Conservation (phyloP, 2,113 vertebrate species). For the Sorex araneus region DNA sequence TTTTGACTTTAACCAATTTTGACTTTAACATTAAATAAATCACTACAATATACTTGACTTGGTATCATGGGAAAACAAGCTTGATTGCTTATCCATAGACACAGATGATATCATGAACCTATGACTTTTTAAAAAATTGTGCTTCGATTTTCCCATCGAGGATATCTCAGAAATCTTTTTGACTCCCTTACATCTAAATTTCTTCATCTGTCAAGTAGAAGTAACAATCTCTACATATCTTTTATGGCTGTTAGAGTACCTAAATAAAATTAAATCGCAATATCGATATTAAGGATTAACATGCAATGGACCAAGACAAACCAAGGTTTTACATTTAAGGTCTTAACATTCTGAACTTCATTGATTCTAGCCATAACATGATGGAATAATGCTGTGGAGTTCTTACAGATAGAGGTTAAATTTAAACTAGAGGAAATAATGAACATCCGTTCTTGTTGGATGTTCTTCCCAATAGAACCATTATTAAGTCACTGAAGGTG, state of each 20-base stretch:
- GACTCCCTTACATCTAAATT: not conserved
- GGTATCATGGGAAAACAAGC: not conserved
- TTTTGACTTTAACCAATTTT: not conserved
- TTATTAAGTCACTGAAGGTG: not conserved
- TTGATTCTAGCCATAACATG: not conserved
- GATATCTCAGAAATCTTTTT: not conserved
- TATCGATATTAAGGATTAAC: not conserved
- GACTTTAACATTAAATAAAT: slow-evolving; percentile 15
- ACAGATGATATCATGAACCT: not conserved
- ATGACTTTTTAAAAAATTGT: not conserved
- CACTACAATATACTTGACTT: slow-evolving; percentile 32
- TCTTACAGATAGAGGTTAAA: not conserved
- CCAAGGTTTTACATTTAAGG: not conserved
- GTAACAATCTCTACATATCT: not conserved
- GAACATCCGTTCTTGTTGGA: not conserved
- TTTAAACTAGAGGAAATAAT: not conserved
- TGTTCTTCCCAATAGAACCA: not conserved
- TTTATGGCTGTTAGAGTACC: not conserved
- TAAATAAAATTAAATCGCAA: slow-evolving; percentile 46
- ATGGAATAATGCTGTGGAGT: not conserved
- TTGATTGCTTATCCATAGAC: not conserved
- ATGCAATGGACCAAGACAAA: not conserved
- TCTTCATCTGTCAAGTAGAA: not conserved
- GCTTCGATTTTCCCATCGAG: slow-evolving; percentile 18
- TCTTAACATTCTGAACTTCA: slow-evolving; percentile 28